Evolutionary conservation across 2,888 invertebrate genomes (phyloP), one percentile per base, ranked within the genome.

Genomic region (Hylaea fasciaria): DNA sequence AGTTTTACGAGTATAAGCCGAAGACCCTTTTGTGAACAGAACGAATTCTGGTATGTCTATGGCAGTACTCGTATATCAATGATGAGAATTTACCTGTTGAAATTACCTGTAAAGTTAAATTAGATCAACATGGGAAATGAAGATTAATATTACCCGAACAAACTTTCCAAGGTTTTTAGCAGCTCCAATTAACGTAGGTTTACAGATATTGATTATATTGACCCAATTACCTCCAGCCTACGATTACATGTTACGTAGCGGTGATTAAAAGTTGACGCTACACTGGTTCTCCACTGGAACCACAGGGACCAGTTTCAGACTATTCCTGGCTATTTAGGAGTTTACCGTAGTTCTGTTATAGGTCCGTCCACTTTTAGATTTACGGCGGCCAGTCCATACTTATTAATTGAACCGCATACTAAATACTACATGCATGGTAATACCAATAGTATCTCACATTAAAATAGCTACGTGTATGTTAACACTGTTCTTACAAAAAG

Each of bases 191-290:
- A 47, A 13, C 50, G 28, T 13, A 16, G n/a, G n/a, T n/a, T n/a
- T n/a, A n/a, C n/a, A n/a, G 4, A 13, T 56, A 51, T 61, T 41
- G 51, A 59, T 59, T 49, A 35, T 41, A 49, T 44, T 62, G 54
- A 50, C 57, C 57, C 54, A 62, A 47, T 59, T 66, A 54, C 50
- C 28, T 41, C 37, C 54, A 28, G 49, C 9, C 12, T 11, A 48
- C 12, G 14, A 52, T 62, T 51, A 51, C 44, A 50, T 51, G 54
- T 54, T 57, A 56, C 54, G 58, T 48, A 64, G 55, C 54, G 61
- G 70, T 78, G 77, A 78, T 83, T 82, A 82, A 81, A 83, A 83
- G 74, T 73, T 71, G 68, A 76, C 76, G 80, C 76, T 28, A 69
- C 70, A 73, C 65, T 72, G 68, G 63, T 54, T 64, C 65, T 57